Evolutionary conservation across 2,797 vertebrate genomes (phyloP).

Genomic region (Menidia menidia): DNA sequence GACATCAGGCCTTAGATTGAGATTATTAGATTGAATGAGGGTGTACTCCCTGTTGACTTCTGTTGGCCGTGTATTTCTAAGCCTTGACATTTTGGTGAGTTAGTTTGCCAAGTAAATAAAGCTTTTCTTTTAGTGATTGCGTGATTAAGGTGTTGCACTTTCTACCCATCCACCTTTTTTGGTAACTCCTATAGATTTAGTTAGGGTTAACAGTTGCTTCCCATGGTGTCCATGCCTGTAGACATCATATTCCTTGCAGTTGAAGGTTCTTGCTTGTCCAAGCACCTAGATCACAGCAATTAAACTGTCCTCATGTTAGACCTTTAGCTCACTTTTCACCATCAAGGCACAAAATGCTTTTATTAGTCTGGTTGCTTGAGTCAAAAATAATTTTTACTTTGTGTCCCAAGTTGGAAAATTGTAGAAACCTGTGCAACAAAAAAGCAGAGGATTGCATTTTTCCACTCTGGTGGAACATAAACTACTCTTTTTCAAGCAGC

Average conservation of each 20-base stretch:
- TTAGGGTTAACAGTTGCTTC: constrained; percentile 22
- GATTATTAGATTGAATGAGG: constrained; percentile 33
- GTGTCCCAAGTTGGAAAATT: constrained; percentile 28
- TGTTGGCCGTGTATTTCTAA: not conserved
- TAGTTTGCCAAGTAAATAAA: not conserved
- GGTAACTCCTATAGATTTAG: constrained; percentile 10
- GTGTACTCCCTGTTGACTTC: constrained; percentile 22
- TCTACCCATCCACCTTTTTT: not conserved
- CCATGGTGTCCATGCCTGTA: constrained; percentile 22
- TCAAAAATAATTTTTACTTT: constrained; percentile 50
- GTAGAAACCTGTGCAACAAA: constrained; percentile 44
- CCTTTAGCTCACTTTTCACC: constrained; percentile 33
- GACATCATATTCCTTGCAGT: constrained; percentile 1
- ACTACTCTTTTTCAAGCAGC: constrained; percentile 18
- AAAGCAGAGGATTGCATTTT: constrained; percentile 31
- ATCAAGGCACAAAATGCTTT: constrained; percentile 51
- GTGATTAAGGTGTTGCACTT: not conserved
- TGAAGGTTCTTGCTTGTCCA: not conserved
- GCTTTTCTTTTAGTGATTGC: not conserved
- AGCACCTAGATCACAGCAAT: constrained; percentile 30
- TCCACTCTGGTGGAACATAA: constrained; percentile 19
- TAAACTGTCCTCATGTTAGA: constrained; percentile 54
- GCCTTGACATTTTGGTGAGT: not conserved
- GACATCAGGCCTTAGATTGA: constrained; percentile 46
- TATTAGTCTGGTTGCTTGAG: constrained; percentile 54